phyloP scores from a whole-genome alignment of 2,113 vertebrate genomes.

The Herpetotheres cachinnans region DNA sequence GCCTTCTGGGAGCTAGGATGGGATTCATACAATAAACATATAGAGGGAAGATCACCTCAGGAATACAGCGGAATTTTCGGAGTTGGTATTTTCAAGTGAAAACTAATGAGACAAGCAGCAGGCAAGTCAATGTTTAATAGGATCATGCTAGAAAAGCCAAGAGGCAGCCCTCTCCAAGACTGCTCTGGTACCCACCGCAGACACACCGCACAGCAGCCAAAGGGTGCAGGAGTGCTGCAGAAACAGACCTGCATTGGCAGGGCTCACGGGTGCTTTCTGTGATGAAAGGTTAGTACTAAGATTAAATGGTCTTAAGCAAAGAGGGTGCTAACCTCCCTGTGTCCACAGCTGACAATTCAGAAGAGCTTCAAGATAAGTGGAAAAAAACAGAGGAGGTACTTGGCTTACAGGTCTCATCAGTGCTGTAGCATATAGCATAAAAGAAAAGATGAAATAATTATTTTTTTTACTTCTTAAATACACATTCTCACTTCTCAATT shows the following conservation, averaged over 20 bases:
- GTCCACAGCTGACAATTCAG: slow-evolving; percentile 39
- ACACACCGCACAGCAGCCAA: background rate
- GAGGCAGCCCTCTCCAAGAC: background rate
- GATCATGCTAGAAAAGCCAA: background rate
- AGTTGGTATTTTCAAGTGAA: slow-evolving; percentile 16
- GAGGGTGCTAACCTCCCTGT: slow-evolving; percentile 47
- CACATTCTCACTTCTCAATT: background rate
- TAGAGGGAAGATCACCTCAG: background rate
- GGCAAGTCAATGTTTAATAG: background rate
- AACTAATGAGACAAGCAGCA: background rate
- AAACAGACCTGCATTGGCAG: background rate
- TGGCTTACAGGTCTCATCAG: background rate
- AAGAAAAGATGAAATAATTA: background rate
- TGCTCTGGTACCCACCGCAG: background rate
- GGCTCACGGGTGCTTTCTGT: background rate
- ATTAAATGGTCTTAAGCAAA: slow-evolving; percentile 58
- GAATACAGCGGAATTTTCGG: background rate
- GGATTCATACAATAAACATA: background rate
- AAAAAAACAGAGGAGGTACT: background rate
- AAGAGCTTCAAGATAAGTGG: slow-evolving; percentile 47
- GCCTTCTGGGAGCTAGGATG: background rate
- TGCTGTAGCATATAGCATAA: background rate
- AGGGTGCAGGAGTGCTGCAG: background rate
- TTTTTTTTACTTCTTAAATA: background rate
- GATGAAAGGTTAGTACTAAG: slow-evolving; percentile 14